Conservation (phyloP, 2,113 vertebrate species). For the Ceuthmochares aereus region DNA sequence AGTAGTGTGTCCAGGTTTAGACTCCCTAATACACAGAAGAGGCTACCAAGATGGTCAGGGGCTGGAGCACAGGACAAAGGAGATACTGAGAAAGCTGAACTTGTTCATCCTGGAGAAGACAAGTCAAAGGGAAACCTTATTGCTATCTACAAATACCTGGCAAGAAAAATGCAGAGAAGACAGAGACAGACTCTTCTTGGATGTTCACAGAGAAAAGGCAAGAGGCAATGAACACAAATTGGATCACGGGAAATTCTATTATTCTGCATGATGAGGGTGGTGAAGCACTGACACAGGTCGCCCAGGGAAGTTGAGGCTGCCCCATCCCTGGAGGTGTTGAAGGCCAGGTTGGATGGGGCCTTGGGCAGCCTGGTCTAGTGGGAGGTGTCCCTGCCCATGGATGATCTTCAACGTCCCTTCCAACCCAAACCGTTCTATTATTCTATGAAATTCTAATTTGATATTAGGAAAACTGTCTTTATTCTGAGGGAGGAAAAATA, state of each 20-base stretch:
- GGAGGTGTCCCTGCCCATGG: too few species aligned
- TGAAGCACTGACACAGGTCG: too few species aligned
- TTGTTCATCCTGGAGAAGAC: background rate
- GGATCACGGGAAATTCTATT: rapidly evolving
- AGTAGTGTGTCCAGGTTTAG: background rate
- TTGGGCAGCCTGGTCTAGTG: too few species aligned
- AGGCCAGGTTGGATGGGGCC: too few species aligned
- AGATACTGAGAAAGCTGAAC: background rate
- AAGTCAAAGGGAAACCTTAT: background rate
- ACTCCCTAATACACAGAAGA: background rate
- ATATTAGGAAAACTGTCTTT: too few species aligned
- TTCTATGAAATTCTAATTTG: too few species aligned
- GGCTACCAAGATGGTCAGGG: background rate
- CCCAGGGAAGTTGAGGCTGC: too few species aligned
- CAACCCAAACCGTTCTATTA: too few species aligned
- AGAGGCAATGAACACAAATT: background rate
- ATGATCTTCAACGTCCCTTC: too few species aligned
- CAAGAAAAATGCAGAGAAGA: background rate
- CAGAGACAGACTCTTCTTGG: background rate
- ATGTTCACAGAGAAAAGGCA: background rate
- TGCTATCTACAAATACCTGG: background rate
- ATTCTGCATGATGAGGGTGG: background rate
- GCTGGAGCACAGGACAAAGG: background rate
- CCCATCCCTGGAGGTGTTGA: too few species aligned
- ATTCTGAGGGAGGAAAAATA: too few species aligned